A percentile compares a stretch with the other conserved stretches of the same genome.
Conservation (phyloP, 2,888 invertebrate species). For the Spicauda simplicius region DNA sequence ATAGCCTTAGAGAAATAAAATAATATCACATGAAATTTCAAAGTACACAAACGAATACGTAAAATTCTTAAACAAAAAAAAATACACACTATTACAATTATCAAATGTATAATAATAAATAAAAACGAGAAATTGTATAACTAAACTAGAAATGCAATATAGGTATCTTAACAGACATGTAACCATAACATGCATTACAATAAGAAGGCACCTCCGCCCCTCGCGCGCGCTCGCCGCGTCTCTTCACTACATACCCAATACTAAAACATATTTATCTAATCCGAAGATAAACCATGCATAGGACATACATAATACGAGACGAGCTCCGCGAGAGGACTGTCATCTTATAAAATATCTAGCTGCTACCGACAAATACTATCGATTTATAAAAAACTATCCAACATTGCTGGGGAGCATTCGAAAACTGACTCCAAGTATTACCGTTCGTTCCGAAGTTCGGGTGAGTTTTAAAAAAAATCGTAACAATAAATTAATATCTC, state of each 20-base stretch:
- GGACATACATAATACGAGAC: constrained; percentile 47
- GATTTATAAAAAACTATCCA: constrained; percentile 61
- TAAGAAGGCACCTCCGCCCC: constrained; percentile 70
- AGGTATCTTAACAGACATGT: constrained; percentile 70
- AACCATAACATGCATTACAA: constrained; percentile 69
- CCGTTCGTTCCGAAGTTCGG: background rate
- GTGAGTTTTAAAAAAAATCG: background rate
- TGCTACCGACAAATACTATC: constrained; percentile 60
- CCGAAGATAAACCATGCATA: constrained; percentile 76
- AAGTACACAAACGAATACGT: constrained; percentile 73
- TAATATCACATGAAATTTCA: constrained; percentile 83
- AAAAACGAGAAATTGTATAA: constrained; percentile 78
- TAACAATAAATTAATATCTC: background rate
- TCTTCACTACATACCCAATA: constrained; percentile 45
- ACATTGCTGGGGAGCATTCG: constrained; percentile 39
- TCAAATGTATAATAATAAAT: constrained; percentile 77
- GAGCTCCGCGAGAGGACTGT: constrained; percentile 53
- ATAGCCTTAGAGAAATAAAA: constrained; percentile 72
- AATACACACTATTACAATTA: constrained; percentile 71
- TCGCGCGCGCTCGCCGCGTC: constrained; percentile 52
- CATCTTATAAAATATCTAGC: constrained; percentile 62
- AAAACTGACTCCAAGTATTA: constrained; percentile 30
- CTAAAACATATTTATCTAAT: constrained; percentile 79
- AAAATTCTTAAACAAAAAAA: constrained; percentile 77
- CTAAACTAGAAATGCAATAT: constrained; percentile 82